Evolutionary conservation across 2,888 invertebrate species (phyloP).

Genomic region (Andrena flavipes): DNA sequence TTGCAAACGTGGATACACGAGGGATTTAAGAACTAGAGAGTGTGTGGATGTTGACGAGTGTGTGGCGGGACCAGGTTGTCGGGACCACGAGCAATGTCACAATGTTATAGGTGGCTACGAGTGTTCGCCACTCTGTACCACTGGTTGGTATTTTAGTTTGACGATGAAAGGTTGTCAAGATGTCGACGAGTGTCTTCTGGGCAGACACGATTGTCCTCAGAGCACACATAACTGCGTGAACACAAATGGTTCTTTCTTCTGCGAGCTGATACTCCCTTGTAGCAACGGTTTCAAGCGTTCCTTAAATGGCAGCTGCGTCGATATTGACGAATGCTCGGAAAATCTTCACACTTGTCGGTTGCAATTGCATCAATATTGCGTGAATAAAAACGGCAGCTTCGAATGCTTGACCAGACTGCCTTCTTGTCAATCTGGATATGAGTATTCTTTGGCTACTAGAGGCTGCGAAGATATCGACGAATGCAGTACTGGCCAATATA

Average conservation of each 20-base stretch:
- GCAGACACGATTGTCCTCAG: slow-evolving; percentile 83
- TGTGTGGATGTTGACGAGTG: slow-evolving; percentile 87
- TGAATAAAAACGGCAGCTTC: slow-evolving; percentile 85
- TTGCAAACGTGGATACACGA: slow-evolving; percentile 62
- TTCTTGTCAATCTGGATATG: slow-evolving; percentile 76
- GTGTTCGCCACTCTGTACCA: slow-evolving; percentile 81
- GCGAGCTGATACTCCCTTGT: slow-evolving; percentile 74
- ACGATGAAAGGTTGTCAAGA: slow-evolving; percentile 83
- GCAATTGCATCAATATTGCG: slow-evolving; percentile 82
- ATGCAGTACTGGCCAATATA: slow-evolving; percentile 82
- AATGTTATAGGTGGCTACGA: slow-evolving; percentile 85
- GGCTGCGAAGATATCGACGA: slow-evolving; percentile 86
- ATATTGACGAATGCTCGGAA: slow-evolving; percentile 90
- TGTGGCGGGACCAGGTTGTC: slow-evolving; percentile 79
- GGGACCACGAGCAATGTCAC: slow-evolving; percentile 83
- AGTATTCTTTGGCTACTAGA: slow-evolving; percentile 74
- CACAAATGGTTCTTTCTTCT: slow-evolving; percentile 78
- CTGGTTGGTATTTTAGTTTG: slow-evolving; percentile 79
- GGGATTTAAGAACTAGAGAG: slow-evolving; percentile 48
- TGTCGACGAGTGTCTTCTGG: slow-evolving; percentile 87
- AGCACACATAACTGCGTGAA: slow-evolving; percentile 75
- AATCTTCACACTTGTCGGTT: slow-evolving; percentile 82
- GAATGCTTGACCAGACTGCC: slow-evolving; percentile 83
- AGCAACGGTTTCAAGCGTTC: slow-evolving; percentile 73
- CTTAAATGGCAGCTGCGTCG: slow-evolving; percentile 87